Evolutionary conservation across 2,888 invertebrate genomes (phyloP).

Genomic region (Xanthorhoe designata): DNA sequence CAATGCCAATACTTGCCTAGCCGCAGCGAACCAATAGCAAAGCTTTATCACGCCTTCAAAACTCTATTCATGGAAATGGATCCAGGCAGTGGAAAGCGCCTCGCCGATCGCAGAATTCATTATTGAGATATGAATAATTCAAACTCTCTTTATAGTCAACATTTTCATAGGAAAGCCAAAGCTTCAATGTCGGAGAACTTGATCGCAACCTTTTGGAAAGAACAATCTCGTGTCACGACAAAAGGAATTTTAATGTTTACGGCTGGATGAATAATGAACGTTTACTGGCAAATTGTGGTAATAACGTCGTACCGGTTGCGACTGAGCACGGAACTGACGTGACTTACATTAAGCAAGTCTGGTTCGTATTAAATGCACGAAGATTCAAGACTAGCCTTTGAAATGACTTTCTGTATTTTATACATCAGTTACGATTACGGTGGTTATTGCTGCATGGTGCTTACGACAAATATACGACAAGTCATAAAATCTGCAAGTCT

Average conservation of each 20-base stretch:
- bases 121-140: conserved; percentile 66
- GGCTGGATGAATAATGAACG: conserved; percentile 54
- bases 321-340: conserved; percentile 67
- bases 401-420: conserved; percentile 27
- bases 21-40: conserved; percentile 56
- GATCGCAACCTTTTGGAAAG: conserved; percentile 34
- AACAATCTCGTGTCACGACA: conserved; percentile 35
- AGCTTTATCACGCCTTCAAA: conserved; percentile 50
- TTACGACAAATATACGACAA: background rate
- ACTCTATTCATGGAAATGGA: conserved; percentile 61
- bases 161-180: conserved; percentile 38
- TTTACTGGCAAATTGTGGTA: conserved; percentile 54
- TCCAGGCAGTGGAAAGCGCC: conserved; percentile 53
- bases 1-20: conserved; percentile 58
- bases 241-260: conserved; percentile 51
- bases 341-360: conserved; percentile 66
- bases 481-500: background rate
- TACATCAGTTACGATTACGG: background rate
- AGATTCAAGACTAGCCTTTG: conserved; percentile 46
- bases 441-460: background rate
- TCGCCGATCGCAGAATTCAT: conserved; percentile 59
- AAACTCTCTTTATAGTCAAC: conserved; percentile 48
- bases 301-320: conserved; percentile 71
- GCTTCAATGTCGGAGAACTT: conserved; percentile 34
- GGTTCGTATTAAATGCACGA: conserved; percentile 52